Evolutionary conservation across 2,113 vertebrate genomes (phyloP).

Genomic region (Semnornis frantzii): DNA sequence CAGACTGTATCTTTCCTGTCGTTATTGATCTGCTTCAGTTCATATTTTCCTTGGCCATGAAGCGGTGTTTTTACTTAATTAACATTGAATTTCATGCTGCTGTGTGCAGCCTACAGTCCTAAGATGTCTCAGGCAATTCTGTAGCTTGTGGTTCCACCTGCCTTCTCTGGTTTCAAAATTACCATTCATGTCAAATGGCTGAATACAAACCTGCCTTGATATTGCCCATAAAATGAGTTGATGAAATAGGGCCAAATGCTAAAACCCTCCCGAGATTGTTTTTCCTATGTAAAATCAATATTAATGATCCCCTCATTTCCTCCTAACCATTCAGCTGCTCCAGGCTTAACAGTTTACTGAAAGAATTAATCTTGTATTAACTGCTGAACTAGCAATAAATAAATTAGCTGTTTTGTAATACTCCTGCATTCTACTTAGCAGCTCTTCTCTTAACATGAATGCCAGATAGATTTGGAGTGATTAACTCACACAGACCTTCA

Average conservation of each 20-base stretch:
- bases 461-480: neutral
- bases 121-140: neutral
- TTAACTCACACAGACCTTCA: neutral
- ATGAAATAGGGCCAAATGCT: conserved; percentile 8
- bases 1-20: neutral
- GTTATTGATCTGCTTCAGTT: neutral
- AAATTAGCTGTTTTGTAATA: neutral
- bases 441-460: neutral
- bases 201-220: neutral
- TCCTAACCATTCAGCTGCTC: neutral
- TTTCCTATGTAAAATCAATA: conserved; percentile 30
- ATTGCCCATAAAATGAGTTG: conserved; percentile 18
- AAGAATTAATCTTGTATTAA: conserved; percentile 40
- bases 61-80: neutral
- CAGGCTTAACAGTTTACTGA: neutral
- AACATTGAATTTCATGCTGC: neutral
- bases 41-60: neutral
- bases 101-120: neutral
- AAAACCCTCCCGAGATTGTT: neutral
- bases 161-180: neutral
- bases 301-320: neutral
- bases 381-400: conserved; percentile 5
- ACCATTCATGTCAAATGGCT: neutral
- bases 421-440: neutral
- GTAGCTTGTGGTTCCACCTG: neutral